These are phyloP conservation scores for Apis florea DNA, from an alignment of 1,140 invertebrate genomes.

Conservation along the genomic window DNA sequence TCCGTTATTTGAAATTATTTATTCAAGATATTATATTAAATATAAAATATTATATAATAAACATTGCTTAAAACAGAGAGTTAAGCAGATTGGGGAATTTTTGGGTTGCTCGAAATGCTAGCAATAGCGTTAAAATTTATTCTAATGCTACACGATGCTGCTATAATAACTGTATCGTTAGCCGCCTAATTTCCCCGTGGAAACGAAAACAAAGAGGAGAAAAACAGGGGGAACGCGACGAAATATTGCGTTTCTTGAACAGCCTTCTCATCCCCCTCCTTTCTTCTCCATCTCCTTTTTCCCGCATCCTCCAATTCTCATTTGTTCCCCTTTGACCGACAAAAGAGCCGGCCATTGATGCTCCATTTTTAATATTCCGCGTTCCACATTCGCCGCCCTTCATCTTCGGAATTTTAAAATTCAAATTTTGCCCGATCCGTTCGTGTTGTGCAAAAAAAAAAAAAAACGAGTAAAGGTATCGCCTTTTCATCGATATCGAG, in stretches of 20 bases:
- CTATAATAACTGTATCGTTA: too few relatives aligned
- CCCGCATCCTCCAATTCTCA: slow-evolving; percentile 4
- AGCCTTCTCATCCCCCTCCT: too few relatives aligned
- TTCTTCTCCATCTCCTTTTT: neutral
- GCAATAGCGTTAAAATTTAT: neutral
- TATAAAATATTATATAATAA: too few relatives aligned
- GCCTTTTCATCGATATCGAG: too few relatives aligned
- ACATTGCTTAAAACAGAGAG: too few relatives aligned
- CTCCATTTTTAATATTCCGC: slow-evolving; percentile 25
- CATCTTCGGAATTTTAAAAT: neutral
- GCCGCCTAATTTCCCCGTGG: neutral
- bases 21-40: too few relatives aligned
- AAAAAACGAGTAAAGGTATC: too few relatives aligned
- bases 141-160: neutral
- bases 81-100: too few relatives aligned
- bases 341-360: neutral
- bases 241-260: slow-evolving; percentile 25
- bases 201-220: neutral
- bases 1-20: too few relatives aligned
- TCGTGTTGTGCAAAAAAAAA: too few relatives aligned
- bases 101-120: too few relatives aligned
- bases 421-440: neutral
- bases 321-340: neutral
- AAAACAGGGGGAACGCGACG: neutral
- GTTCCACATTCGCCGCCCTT: neutral